These are phyloP conservation scores for Elephas maximus DNA, from an alignment of 2,113 vertebrate species.

Conservation along the genomic window DNA sequence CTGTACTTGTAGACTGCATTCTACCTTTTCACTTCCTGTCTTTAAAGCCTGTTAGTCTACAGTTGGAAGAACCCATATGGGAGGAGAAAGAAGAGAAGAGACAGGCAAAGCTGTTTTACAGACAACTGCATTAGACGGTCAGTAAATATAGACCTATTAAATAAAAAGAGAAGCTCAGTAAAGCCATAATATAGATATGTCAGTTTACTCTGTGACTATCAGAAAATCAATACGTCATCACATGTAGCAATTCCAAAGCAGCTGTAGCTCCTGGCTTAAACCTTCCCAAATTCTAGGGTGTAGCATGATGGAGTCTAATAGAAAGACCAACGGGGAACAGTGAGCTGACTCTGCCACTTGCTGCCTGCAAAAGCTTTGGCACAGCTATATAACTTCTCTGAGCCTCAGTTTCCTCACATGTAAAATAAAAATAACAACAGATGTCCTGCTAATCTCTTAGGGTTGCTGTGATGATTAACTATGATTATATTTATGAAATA, in stretches of 20 bases:
- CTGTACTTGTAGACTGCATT: neutral
- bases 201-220: neutral
- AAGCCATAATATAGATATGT: neutral
- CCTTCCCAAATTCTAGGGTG: neutral
- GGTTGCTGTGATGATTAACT: neutral
- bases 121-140: neutral
- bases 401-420: neutral
- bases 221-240: neutral
- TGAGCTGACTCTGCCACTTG: neutral
- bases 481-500: slow-evolving; percentile 36
- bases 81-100: neutral
- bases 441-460: neutral
- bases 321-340: neutral
- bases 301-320: neutral
- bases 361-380: neutral
- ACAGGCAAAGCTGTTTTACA: neutral
- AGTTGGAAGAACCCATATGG: neutral
- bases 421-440: neutral
- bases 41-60: neutral
- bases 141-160: slow-evolving; percentile 31
- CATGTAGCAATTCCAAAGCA: neutral
- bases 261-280: neutral
- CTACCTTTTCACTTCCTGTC: neutral
- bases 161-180: slow-evolving; percentile 4
- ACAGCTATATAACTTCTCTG: too few species aligned